phyloP scores from a whole-genome alignment of 2,113 vertebrate species.

The Semnornis frantzii region DNA sequence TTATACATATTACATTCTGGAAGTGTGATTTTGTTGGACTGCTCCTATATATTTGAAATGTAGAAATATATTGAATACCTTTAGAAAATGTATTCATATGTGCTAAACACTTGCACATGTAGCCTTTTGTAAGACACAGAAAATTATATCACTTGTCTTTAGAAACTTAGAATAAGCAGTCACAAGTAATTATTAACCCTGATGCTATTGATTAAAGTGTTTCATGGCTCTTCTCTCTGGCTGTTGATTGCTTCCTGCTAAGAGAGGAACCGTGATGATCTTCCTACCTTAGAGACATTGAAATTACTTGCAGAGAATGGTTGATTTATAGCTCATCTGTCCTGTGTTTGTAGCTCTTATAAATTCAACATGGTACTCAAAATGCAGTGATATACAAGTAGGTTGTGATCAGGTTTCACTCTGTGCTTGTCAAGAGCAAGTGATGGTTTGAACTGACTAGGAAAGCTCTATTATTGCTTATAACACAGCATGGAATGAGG shows the following conservation, averaged over 20 bases:
- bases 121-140: neutral
- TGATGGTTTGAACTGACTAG: neutral
- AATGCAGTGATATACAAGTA: neutral
- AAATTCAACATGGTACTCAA: neutral
- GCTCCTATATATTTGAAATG: neutral
- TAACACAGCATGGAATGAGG: neutral
- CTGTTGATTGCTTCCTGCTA: neutral
- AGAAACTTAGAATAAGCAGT: neutral
- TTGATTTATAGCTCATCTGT: neutral
- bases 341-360: fast-evolving
- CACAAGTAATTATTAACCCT: neutral
- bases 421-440: neutral
- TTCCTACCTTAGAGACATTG: neutral
- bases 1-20: neutral
- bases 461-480: fast-evolving
- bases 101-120: neutral
- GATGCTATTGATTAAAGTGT: neutral
- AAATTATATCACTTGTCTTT: neutral
- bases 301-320: neutral
- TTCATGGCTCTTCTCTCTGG: neutral
- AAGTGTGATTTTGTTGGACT: neutral
- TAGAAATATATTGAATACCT: neutral
- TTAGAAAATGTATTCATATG: neutral
- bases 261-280: neutral
- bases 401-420: neutral